Base-by-base conservation (phyloP, 2,888 invertebrate genomes). In the Osmoderma eremita region DNA sequence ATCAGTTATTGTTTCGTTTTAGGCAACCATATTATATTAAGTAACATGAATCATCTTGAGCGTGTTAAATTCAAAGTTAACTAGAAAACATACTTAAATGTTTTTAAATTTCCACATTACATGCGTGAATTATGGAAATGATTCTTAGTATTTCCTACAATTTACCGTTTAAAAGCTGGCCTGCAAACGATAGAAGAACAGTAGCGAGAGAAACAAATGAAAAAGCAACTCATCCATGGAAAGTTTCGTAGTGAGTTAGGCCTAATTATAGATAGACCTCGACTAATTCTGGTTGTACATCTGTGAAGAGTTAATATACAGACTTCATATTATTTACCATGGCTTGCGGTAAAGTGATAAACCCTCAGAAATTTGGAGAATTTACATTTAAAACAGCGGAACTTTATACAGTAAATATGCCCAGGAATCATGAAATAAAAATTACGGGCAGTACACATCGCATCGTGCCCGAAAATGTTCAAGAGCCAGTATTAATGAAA, bases 371-470 rank as follows among this genome's bases (percentile, higher is more conserved):
- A 36, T 36, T 36, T 36, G 36, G 36, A 36, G 36, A 36, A 6
- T 36, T 36, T 36, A 5, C 36, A 36, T 36, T 36, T 36, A 36
- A 36, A 36, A 36, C 36, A 6, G 36, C 36, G 10, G 36, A 36
- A 36, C 6, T 36, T 36, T 36, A 36, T 10, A 36, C 10, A 36
- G n/a, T n/a, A n/a, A n/a, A n/a, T n/a, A n/a, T n/a, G 36, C 41
- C 41, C 41, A 41, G 41, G 41, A 41, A 41, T 41, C 41, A 41
- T 10, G 12, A 41, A 41, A 41, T 41, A 41, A 41, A 41, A 41
- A 41, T 41, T 41, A 41, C 12, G 4, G 41, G 41, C 41, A 41
- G 41, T 41, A 41, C 12, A 41, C 4, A 41, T 13, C 10, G 13
- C 41, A 41, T 41, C 41, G 10, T 41, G 12, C 41, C 13, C 10